Conservation (phyloP, 2,888 invertebrate species). For the Lithophane leautieri region DNA sequence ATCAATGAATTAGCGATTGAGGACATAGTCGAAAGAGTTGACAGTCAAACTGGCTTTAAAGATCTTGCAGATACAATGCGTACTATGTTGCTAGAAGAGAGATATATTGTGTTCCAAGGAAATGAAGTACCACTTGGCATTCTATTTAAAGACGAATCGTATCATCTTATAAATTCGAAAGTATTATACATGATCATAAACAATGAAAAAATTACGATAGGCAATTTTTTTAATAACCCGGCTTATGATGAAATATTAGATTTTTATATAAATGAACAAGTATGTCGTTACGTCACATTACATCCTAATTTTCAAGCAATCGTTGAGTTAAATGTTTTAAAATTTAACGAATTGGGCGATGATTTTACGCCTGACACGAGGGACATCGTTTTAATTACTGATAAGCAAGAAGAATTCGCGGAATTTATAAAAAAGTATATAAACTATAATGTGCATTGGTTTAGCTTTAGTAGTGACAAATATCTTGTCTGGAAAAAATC, state of each 20-base stretch:
- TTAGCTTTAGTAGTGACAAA: slow-evolving; percentile 13
- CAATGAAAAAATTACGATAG: slow-evolving; percentile 43
- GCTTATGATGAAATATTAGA: slow-evolving; percentile 41
- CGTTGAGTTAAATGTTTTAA: slow-evolving; percentile 24
- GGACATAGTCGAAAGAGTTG: slow-evolving; percentile 13
- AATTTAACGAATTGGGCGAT: slow-evolving; percentile 7
- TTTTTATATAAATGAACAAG: slow-evolving; percentile 41
- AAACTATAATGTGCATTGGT: slow-evolving; percentile 55
- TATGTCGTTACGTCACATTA: slow-evolving; percentile 51
- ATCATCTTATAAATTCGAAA: slow-evolving; percentile 41
- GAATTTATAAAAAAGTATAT: slow-evolving; percentile 4
- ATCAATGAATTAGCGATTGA: neutral
- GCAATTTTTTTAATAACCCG: slow-evolving; percentile 30
- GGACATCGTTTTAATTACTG: slow-evolving; percentile 49
- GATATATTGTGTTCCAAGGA: slow-evolving; percentile 52
- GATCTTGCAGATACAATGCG: slow-evolving; percentile 31
- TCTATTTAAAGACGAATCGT: slow-evolving; percentile 19
- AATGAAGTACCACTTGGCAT: slow-evolving; percentile 28
- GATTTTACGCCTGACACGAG: slow-evolving; percentile 1
- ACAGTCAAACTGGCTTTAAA: slow-evolving; percentile 35
- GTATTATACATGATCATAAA: slow-evolving; percentile 47
- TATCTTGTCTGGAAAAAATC: slow-evolving; percentile 49
- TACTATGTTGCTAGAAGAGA: slow-evolving; percentile 39
- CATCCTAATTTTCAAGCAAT: neutral
- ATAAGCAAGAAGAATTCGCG: slow-evolving; percentile 35